Percentiles rank a stretch among this genome's conserved stretches.
Conservation (phyloP, 1,140 invertebrate species). For the Alviniconcha marisindica region DNA sequence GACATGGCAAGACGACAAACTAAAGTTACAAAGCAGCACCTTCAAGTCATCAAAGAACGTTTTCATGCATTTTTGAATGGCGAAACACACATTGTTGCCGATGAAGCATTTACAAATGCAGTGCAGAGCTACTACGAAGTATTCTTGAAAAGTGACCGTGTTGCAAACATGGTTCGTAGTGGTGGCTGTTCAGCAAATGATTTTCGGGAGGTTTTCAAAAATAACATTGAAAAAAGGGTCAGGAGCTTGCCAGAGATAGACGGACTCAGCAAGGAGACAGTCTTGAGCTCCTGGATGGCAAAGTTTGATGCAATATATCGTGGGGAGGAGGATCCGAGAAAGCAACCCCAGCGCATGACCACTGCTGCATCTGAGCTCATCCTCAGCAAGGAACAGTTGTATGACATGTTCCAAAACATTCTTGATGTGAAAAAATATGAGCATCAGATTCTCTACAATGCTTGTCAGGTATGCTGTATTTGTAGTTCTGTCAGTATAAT, state of each 20-base stretch:
- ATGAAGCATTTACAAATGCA: slow-evolving; percentile 99
- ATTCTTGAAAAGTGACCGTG: slow-evolving; percentile 97
- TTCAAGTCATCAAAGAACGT: slow-evolving; percentile 95
- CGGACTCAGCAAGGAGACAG: slow-evolving; percentile 99
- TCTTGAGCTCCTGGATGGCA: slow-evolving; percentile 98
- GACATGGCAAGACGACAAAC: slow-evolving; percentile 87
- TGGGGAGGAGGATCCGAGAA: slow-evolving; percentile 80
- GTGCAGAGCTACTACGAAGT: slow-evolving; percentile 98
- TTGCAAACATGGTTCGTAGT: slow-evolving; percentile 95
- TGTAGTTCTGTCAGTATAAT: too few relatives aligned
- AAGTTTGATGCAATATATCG: slow-evolving; percentile 99
- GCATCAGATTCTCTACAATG: slow-evolving; percentile 99
- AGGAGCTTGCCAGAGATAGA: slow-evolving; percentile 99
- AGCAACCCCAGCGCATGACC: slow-evolving; percentile 73
- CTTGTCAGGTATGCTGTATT: slow-evolving; percentile 95
- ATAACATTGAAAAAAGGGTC: slow-evolving; percentile 97
- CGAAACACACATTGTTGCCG: slow-evolving; percentile 95
- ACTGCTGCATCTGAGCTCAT: slow-evolving; percentile 75
- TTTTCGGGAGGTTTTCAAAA: slow-evolving; percentile 97
- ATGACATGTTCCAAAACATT: slow-evolving; percentile 99
- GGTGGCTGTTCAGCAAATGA: slow-evolving; percentile 98
- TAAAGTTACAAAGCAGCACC: slow-evolving; percentile 97
- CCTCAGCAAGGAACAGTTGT: slow-evolving; percentile 82
- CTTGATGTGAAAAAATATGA: slow-evolving; percentile 99
- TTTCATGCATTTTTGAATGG: slow-evolving; percentile 90